These are phyloP conservation scores for Trilocha varians DNA, from an alignment of 2,888 invertebrate genomes.

Conservation along the genomic window DNA sequence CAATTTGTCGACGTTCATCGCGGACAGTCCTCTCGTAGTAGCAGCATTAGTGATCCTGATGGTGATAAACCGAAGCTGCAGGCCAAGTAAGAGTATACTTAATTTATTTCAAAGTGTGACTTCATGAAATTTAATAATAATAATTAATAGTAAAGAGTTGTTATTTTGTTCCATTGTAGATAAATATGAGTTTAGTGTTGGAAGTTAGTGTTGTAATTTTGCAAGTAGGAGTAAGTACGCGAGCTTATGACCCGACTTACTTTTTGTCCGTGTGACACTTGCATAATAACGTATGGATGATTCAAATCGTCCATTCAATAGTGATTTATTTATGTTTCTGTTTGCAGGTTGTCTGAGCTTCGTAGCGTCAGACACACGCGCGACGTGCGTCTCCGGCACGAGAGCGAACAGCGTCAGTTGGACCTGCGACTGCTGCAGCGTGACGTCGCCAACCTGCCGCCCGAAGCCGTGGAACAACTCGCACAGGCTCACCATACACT, in stretches of 20 bases:
- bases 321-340: not conserved
- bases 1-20: constrained; percentile 50
- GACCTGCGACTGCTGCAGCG: constrained; percentile 83
- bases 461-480: constrained; percentile 81
- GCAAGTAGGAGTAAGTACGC: no score
- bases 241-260: no score
- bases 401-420: constrained; percentile 82
- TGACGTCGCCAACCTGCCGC: constrained; percentile 80
- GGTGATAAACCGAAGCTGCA: constrained; percentile 58
- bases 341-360: constrained; percentile 78
- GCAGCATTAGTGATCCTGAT: constrained; percentile 56
- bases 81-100: constrained; percentile 52
- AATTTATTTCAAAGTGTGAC: not conserved
- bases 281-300: no score
- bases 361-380: constrained; percentile 82
- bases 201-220: no score
- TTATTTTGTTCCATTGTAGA: no score
- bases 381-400: constrained; percentile 82
- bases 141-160: not conserved
- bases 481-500: constrained; percentile 83
- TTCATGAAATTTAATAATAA: not conserved
- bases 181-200: no score
- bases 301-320: not conserved
- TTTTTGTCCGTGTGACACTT: no score
- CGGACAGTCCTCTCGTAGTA: constrained; percentile 49